A percentile compares a stretch with the other conserved stretches of the same genome.
phyloP scores from a whole-genome alignment of 2,888 invertebrate genomes.

The Tromatobia lineatoria region DNA sequence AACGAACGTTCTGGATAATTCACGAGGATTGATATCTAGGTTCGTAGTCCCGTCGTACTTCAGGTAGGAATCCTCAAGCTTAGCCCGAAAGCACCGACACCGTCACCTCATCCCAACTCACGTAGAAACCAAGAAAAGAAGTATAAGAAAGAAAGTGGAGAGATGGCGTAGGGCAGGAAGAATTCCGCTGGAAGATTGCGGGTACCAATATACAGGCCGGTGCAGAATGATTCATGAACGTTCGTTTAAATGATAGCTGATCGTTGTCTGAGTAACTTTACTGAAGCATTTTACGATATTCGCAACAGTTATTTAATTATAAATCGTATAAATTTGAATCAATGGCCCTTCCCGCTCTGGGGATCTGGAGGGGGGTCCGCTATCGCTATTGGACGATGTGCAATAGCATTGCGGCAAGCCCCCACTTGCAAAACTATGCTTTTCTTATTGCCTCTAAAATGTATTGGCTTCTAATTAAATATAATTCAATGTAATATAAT shows the following conservation, averaged over 20 bases:
- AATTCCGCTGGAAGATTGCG: slow-evolving; percentile 54
- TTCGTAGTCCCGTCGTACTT: slow-evolving; percentile 38
- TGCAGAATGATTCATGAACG: background rate
- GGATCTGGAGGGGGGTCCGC: too few relatives aligned
- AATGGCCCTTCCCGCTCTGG: too few relatives aligned
- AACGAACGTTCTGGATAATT: slow-evolving; percentile 61
- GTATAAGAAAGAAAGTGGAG: slow-evolving; percentile 34
- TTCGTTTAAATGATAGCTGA: background rate
- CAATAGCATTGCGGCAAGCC: too few relatives aligned
- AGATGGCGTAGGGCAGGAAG: slow-evolving; percentile 19
- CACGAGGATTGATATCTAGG: slow-evolving; percentile 66
- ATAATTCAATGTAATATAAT: too few relatives aligned
- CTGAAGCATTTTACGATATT: too few relatives aligned
- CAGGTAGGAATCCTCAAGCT: slow-evolving; percentile 46
- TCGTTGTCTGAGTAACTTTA: too few relatives aligned
- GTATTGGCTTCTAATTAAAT: too few relatives aligned
- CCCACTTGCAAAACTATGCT: too few relatives aligned
- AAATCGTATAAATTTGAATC: background rate
- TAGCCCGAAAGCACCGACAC: slow-evolving; percentile 10
- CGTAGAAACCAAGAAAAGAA: slow-evolving; percentile 21
- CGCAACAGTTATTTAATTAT: too few relatives aligned
- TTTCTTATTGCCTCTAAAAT: too few relatives aligned
- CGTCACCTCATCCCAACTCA: slow-evolving; percentile 26
- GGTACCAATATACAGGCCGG: slow-evolving; percentile 16
- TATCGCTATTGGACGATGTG: too few relatives aligned